Evolutionary conservation across 2,797 vertebrate genomes (phyloP), one percentile per base, ranked within the genome.

Genomic region (Hoplostethus mediterraneus): DNA sequence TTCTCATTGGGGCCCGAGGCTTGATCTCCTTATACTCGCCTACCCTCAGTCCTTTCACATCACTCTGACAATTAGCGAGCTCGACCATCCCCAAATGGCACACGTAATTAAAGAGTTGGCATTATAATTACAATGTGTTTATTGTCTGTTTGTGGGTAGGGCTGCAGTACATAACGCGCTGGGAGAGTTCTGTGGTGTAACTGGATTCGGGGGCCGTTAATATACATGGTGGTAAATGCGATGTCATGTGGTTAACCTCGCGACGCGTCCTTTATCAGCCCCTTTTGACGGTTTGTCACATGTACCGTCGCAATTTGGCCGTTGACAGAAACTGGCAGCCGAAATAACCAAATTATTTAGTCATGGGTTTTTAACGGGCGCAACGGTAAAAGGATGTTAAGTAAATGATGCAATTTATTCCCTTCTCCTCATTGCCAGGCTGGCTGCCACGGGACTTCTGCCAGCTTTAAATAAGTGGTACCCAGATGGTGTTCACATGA

Each of bases 351-450:
- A 96, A 96, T 96, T 94, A 97, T 96, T 96, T 95, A 96, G 96
- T 97, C 96, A 96, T 96, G 95, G 95, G 93, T 96, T 97, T 97
- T 98, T 97, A 97, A 97, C 94, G 90, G 95, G 93, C 94, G 87
- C 95, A 93, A 83, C 89, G 94, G 95, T 95, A 95, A 97, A 96
- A 96, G 95, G 94, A 96, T 97, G 96, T 97, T 97, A 97, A 97
- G 95, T 97, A 98, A 98, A 98, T 97, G 95, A 97, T 97, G 96
- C 96, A 96, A 95, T 97, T 97, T 97, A 98, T 97, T 98, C 95
- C 95, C 93, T 94, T 94, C 92, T 95, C 93, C 94, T 95, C 95
- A 93, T 94, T 96, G 95, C 96, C 96, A 97, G 95, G 95, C 95
- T 95, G 94, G 93, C 94, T 96, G 96, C 95, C 94, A 94, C 93